A percentile compares a stretch with the other conserved stretches of the same genome.
These are phyloP conservation scores for Xestia ashworthii DNA, from an alignment of 2,888 invertebrate genomes.

Conservation along the genomic window DNA sequence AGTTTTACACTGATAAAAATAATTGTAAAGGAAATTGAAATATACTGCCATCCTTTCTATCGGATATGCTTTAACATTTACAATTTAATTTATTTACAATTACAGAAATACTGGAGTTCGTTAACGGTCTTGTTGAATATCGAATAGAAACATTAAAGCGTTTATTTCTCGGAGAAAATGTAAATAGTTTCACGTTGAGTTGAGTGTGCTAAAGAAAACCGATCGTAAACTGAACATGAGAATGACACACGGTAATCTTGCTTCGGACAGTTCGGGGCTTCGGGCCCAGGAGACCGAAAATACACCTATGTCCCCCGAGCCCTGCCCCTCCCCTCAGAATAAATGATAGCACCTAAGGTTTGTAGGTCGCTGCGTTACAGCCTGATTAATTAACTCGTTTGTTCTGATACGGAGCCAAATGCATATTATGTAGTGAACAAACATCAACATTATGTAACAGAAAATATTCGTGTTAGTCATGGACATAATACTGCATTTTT, in stretches of 20 bases:
- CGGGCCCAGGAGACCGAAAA: slow-evolving; percentile 74
- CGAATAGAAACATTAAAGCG: slow-evolving; percentile 24
- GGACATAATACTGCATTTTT: slow-evolving; percentile 19
- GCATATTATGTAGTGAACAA: slow-evolving; percentile 27
- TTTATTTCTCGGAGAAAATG: slow-evolving; percentile 48
- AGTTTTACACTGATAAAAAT: slow-evolving; percentile 9
- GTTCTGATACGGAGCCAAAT: slow-evolving; percentile 70
- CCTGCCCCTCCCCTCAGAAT: slow-evolving; percentile 46
- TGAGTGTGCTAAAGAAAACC: slow-evolving; percentile 44
- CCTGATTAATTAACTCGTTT: slow-evolving; percentile 71
- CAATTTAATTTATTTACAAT: slow-evolving; percentile 16
- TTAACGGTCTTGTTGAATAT: slow-evolving; percentile 24
- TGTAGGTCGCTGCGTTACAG: slow-evolving; percentile 72
- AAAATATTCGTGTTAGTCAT: not conserved
- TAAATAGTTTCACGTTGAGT: slow-evolving; percentile 50
- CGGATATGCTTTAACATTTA: not conserved
- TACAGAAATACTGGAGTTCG: slow-evolving; percentile 10
- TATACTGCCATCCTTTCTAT: slow-evolving; percentile 12
- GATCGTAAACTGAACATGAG: slow-evolving; percentile 63
- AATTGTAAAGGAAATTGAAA: slow-evolving; percentile 35
- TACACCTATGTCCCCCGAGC: slow-evolving; percentile 70
- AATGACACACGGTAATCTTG: slow-evolving; percentile 63
- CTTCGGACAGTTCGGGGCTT: slow-evolving; percentile 48
- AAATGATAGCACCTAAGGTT: slow-evolving; percentile 71
- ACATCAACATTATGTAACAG: slow-evolving; percentile 45